Conservation (phyloP, 2,113 vertebrate genomes). For the Thermophis baileyi region DNA sequence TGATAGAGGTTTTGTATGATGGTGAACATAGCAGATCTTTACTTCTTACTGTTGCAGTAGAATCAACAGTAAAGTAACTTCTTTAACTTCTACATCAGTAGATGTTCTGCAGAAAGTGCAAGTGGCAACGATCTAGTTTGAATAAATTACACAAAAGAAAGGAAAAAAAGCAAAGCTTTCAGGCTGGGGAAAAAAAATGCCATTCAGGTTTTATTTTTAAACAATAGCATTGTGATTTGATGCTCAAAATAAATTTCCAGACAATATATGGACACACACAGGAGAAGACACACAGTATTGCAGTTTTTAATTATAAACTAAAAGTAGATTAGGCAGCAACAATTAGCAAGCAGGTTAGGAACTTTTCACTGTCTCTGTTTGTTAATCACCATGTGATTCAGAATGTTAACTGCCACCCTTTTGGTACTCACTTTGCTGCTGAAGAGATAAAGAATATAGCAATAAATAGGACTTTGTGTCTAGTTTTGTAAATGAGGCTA, state of each 20-base stretch:
- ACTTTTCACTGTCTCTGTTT: not conserved
- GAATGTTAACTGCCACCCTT: not conserved
- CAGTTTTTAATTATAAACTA: not conserved
- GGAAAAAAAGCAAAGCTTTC: not conserved
- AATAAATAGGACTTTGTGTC: not conserved
- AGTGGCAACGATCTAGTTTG: not conserved
- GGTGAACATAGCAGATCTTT: not conserved
- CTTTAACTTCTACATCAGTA: not conserved
- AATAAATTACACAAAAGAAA: not conserved
- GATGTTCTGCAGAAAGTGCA: not conserved
- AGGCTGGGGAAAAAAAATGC: too few relatives aligned
- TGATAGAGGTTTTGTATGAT: not conserved
- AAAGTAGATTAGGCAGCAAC: not conserved
- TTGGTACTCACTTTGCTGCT: accelerated
- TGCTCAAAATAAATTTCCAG: constrained; percentile 2
- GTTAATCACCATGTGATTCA: not conserved
- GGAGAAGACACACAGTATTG: accelerated
- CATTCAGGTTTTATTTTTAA: not conserved
- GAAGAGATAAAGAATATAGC: not conserved
- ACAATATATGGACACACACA: constrained; percentile 8
- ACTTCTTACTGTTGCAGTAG: not conserved
- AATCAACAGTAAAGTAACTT: not conserved
- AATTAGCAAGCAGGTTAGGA: not conserved
- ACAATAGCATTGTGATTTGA: not conserved
- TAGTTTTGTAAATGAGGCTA: not conserved